Conservation (phyloP, 2,797 vertebrate genomes). For the Aotus griseimembra region DNA sequence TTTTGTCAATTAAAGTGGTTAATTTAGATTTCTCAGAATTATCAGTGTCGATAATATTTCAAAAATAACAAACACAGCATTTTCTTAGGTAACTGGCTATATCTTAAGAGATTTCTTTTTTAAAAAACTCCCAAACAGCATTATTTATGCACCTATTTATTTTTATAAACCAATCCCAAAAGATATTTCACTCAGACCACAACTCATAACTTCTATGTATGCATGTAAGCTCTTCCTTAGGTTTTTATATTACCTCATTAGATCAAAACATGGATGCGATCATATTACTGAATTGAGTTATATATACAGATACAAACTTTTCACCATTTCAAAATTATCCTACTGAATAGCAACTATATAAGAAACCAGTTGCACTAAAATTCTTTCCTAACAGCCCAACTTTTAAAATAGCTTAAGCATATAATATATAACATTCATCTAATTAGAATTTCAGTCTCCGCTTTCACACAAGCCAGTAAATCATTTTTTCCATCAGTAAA, state of each 20-base stretch:
- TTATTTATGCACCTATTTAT: not conserved
- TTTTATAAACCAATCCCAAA: not conserved
- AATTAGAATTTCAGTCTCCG: conserved; percentile 23
- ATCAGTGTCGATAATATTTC: not conserved
- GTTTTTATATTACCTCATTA: not conserved
- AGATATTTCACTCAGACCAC: not conserved
- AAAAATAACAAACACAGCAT: not conserved
- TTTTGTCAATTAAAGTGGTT: not conserved
- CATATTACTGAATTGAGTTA: not conserved
- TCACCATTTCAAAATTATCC: not conserved
- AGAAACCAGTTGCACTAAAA: conserved; percentile 8
- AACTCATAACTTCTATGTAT: not conserved
- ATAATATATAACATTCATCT: not conserved
- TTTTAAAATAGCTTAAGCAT: conserved; percentile 29
- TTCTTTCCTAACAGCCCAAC: not conserved
- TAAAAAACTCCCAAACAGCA: not conserved
- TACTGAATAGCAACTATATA: not conserved
- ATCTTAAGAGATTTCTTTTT: not conserved
- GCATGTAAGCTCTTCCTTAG: not conserved
- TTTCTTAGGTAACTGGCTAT: not conserved
- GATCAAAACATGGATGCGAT: not conserved
- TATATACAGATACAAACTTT: not conserved
- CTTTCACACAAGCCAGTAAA: not conserved
- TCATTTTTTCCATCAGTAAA: not conserved
- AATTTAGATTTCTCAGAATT: not conserved